Percentiles rank a stretch among this genome's conserved stretches.
Evolutionary conservation across 1,140 invertebrate genomes (phyloP).

Genomic region (Drosophila lowei): DNA sequence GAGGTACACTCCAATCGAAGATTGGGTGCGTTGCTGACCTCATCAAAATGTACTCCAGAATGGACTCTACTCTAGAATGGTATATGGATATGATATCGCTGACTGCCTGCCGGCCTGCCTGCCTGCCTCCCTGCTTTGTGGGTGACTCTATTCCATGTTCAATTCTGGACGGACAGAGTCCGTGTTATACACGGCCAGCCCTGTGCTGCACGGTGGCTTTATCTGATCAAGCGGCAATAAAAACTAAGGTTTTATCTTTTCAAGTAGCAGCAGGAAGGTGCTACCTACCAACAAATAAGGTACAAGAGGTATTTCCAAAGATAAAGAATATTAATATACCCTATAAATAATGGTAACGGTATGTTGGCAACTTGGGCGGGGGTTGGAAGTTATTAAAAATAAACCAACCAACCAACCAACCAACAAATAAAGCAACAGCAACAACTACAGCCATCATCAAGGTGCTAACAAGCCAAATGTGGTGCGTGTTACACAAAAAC

Average conservation of each 20-base stretch:
- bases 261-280: constrained; percentile 82
- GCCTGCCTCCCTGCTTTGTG: constrained; percentile 15
- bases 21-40: constrained; percentile 73
- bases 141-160: constrained; percentile 1
- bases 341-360: constrained; percentile 74
- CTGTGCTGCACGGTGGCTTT: constrained; percentile 77
- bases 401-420: constrained; percentile 64
- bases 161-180: background rate
- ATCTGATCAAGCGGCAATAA: constrained; percentile 82
- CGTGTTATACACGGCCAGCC: constrained; percentile 65
- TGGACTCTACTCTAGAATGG: constrained; percentile 63
- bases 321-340: constrained; percentile 83
- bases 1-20: constrained; percentile 47
- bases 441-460: constrained; percentile 38
- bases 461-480: constrained; percentile 76
- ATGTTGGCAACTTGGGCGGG: constrained; percentile 1
- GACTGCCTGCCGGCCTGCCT: constrained; percentile 5
- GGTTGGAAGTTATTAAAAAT: constrained; percentile 76
- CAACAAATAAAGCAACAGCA: constrained; percentile 36
- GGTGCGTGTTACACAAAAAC: constrained; percentile 63
- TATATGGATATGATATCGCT: constrained; percentile 78
- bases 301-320: constrained; percentile 73
- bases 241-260: constrained; percentile 83
- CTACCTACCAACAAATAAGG: constrained; percentile 65
- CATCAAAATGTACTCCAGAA: constrained; percentile 76